Evolutionary conservation across 2,797 vertebrate species (phyloP).

Genomic region (Amphiprion clarkii): DNA sequence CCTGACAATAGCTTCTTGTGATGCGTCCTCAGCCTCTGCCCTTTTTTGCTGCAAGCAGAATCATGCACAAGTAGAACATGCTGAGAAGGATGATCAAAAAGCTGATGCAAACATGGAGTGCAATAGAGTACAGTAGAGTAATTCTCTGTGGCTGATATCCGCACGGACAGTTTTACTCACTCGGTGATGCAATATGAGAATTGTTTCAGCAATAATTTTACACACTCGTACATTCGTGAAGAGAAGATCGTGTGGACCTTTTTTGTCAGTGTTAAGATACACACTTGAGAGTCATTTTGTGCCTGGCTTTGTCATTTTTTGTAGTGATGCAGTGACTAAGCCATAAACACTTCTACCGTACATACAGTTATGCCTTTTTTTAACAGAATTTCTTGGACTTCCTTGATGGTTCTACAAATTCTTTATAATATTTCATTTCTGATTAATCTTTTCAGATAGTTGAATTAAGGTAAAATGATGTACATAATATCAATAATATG

Average conservation of each 20-base stretch:
- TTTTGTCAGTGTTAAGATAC: slow-evolving; percentile 1
- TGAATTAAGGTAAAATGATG: slow-evolving; percentile 19
- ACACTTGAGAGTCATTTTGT: not conserved
- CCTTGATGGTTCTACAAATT: not conserved
- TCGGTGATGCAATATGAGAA: slow-evolving; percentile 69
- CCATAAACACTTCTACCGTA: not conserved
- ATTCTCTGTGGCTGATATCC: slow-evolving; percentile 55
- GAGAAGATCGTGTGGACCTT: slow-evolving; percentile 14
- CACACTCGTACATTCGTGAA: slow-evolving; percentile 10
- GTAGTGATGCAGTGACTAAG: not conserved
- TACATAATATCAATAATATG: not conserved
- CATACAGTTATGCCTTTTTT: not conserved
- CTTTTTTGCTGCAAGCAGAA: slow-evolving; percentile 40
- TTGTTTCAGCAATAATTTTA: slow-evolving; percentile 62
- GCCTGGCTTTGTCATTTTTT: not conserved
- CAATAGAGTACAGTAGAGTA: slow-evolving; percentile 61
- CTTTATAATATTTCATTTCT: slow-evolving; percentile 18
- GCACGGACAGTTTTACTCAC: slow-evolving; percentile 50
- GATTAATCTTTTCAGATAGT: not conserved
- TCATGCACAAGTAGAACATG: slow-evolving; percentile 28
- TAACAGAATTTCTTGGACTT: not conserved
- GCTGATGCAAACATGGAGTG: slow-evolving; percentile 67
- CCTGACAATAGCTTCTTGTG: slow-evolving; percentile 18
- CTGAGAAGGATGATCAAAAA: slow-evolving; percentile 67
- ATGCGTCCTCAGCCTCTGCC: slow-evolving; percentile 20